Conservation (phyloP, 2,113 vertebrate genomes). For the Entomyzon cyanotis region DNA sequence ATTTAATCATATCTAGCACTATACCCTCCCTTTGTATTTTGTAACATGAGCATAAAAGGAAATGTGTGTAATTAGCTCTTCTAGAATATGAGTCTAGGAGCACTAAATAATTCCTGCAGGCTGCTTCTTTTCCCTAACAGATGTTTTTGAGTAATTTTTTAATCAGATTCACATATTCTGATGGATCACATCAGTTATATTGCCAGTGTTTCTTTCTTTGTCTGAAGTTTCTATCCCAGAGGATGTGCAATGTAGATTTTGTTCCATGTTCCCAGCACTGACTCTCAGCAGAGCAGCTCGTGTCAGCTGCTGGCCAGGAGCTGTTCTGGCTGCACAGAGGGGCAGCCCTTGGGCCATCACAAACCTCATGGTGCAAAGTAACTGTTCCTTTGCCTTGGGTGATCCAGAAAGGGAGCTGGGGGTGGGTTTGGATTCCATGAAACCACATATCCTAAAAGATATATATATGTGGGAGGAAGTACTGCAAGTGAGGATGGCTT, state of each 20-base stretch:
- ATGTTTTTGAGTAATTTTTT: slow-evolving; percentile 52
- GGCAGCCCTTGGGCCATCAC: neutral
- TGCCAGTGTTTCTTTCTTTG: neutral
- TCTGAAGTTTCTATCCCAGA: neutral
- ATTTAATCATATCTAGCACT: neutral
- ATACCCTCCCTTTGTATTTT: slow-evolving; percentile 4
- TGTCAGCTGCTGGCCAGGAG: neutral
- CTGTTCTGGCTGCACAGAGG: neutral
- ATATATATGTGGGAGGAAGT: neutral
- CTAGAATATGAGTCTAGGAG: slow-evolving; percentile 4
- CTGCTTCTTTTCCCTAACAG: slow-evolving; percentile 45
- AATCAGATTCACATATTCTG: slow-evolving; percentile 39
- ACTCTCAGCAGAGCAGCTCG: neutral
- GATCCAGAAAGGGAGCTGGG: neutral
- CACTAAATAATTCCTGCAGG: slow-evolving; percentile 35
- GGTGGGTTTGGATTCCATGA: neutral
- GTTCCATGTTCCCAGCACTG: neutral
- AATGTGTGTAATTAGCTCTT: slow-evolving; percentile 32
- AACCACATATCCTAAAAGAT: neutral
- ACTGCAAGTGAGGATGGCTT: neutral
- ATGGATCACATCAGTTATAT: slow-evolving; percentile 32
- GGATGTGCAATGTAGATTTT: neutral
- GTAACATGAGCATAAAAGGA: neutral
- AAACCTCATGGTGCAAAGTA: neutral
- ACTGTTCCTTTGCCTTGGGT: neutral